Conservation (phyloP, 2,797 vertebrate genomes). For the Channallabes apus region DNA sequence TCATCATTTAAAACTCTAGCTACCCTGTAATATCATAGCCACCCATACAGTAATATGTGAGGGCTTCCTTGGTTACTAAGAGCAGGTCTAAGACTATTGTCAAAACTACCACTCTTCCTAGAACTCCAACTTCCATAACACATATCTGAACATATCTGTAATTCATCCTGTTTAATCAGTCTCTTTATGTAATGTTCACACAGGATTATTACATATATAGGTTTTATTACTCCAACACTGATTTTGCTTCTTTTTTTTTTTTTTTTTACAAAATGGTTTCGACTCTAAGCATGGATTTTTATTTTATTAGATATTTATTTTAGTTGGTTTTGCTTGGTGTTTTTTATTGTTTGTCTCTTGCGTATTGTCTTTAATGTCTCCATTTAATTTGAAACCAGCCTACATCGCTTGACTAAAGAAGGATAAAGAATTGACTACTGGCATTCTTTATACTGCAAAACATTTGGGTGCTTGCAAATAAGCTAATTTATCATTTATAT, state of each 20-base stretch:
- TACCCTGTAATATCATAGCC: too few species aligned
- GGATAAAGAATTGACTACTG: background rate
- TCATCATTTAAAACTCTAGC: background rate
- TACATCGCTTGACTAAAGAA: background rate
- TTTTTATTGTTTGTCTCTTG: background rate
- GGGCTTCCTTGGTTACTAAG: background rate
- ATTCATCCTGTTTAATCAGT: background rate
- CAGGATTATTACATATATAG: background rate
- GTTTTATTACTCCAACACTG: background rate
- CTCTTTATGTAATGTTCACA: background rate
- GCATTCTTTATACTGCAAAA: constrained; percentile 6
- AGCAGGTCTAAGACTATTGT: background rate
- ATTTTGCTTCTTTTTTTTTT: background rate
- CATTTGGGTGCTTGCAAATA: constrained; percentile 20
- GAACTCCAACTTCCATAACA: background rate
- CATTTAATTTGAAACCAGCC: background rate
- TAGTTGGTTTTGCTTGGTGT: background rate
- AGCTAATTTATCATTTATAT: constrained; percentile 10
- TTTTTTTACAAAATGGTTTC: background rate
- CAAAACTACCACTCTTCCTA: background rate
- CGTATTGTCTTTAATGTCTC: background rate
- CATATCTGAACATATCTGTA: background rate
- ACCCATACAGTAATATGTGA: too few species aligned
- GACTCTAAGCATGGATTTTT: background rate
- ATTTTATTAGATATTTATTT: background rate